A percentile compares a stretch with the other conserved stretches of the same genome.
Evolutionary conservation across 1,140 invertebrate genomes (phyloP).

Genomic region (Palaemon carinicauda): DNA sequence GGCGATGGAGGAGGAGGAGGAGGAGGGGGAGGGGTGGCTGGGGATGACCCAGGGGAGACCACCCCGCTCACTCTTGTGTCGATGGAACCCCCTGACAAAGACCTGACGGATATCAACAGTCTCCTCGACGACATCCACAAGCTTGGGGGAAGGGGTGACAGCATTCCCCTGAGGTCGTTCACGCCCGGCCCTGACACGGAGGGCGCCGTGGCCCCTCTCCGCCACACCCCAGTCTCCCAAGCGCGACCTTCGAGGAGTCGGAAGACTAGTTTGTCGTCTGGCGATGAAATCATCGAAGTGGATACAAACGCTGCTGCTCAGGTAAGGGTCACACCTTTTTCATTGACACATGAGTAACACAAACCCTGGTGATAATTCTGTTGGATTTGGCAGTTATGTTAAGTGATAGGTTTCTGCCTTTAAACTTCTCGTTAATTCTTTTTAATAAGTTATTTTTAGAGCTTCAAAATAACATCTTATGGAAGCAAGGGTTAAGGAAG

Average conservation of each 20-base stretch:
- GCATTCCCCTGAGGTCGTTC: conserved; percentile 43
- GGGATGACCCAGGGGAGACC: conserved; percentile 47
- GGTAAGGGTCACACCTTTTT: conserved; percentile 6
- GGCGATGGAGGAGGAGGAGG: not conserved
- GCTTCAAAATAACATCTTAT: too few species aligned
- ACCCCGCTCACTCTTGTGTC: conserved; percentile 46
- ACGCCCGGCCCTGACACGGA: conserved; percentile 26
- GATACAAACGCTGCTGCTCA: conserved; percentile 39
- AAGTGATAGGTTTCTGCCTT: too few species aligned
- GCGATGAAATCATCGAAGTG: conserved; percentile 48
- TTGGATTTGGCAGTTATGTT: too few species aligned
- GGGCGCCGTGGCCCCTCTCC: not conserved
- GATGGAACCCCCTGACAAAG: conserved; percentile 44
- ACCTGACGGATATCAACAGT: conserved; percentile 53
- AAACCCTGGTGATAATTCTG: not conserved
- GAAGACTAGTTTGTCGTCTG: conserved; percentile 41
- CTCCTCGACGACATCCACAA: conserved; percentile 52
- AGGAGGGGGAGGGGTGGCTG: not conserved
- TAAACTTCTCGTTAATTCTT: too few species aligned
- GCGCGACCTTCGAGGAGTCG: conserved; percentile 35
- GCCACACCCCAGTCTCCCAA: conserved; percentile 44
- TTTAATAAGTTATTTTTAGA: too few species aligned
- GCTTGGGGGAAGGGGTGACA: conserved; percentile 45
- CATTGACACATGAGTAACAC: not conserved
- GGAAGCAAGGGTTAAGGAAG: too few species aligned